phyloP scores from a whole-genome alignment of 2,113 vertebrate species.

The Bombycilla garrulus region DNA sequence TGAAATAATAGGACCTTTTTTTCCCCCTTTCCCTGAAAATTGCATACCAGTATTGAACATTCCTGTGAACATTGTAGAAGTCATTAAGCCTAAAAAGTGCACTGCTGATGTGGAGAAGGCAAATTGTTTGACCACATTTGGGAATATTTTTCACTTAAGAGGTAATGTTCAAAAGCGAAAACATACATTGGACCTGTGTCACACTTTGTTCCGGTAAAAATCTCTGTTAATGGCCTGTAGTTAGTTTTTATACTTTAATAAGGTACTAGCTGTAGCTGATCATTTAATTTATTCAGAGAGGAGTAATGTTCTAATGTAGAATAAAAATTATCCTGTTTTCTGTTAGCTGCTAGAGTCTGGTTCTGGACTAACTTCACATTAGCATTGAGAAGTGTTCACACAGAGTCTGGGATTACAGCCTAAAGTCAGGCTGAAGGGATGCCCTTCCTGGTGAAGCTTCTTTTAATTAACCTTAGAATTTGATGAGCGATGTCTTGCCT shows the following conservation, averaged over 20 bases:
- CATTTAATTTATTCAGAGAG: background rate
- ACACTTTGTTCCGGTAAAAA: background rate
- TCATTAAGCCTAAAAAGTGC: background rate
- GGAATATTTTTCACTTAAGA: background rate
- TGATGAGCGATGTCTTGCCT: background rate
- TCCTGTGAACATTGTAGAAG: background rate
- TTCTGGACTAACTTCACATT: background rate
- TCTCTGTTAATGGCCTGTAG: background rate
- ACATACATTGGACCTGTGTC: background rate
- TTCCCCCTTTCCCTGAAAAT: background rate
- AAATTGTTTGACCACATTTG: background rate
- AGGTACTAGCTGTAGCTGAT: background rate
- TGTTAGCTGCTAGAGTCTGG: background rate
- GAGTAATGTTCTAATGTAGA: background rate
- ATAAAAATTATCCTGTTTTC: background rate
- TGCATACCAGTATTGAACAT: background rate
- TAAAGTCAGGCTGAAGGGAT: background rate
- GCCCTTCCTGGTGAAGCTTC: background rate
- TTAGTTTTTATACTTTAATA: background rate
- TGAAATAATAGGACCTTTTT: background rate
- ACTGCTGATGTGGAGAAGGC: background rate
- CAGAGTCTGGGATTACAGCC: background rate
- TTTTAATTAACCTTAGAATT: constrained; percentile 9
- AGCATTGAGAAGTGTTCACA: background rate
- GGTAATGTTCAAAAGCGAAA: background rate